Percentiles rank a stretch among this genome's conserved stretches.
These are phyloP conservation scores for Siniperca undulata DNA, from an alignment of 2,797 vertebrate species.

Conservation along the genomic window DNA sequence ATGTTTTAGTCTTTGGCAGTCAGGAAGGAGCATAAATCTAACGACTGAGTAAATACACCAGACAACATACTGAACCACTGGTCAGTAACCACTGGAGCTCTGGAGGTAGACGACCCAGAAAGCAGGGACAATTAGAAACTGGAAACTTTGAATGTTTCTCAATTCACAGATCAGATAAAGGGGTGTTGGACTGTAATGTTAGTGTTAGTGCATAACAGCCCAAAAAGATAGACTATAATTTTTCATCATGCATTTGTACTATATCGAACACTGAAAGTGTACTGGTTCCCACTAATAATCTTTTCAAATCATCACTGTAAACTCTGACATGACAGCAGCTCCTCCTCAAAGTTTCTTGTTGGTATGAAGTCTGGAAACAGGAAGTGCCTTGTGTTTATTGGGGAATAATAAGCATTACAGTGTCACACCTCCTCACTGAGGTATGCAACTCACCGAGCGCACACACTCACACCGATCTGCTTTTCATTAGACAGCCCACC, in stretches of 20 bases:
- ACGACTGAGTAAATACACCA: too few relatives aligned
- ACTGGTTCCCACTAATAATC: neutral
- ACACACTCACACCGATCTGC: constrained; percentile 55
- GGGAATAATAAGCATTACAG: constrained; percentile 78
- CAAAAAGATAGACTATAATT: neutral
- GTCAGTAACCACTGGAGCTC: too few relatives aligned
- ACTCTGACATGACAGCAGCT: constrained; percentile 22
- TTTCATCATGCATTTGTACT: neutral
- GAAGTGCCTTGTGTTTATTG: constrained; percentile 78
- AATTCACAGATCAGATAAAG: neutral
- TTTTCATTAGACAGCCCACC: constrained; percentile 71
- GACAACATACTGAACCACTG: too few relatives aligned
- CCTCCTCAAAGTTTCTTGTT: constrained; percentile 36
- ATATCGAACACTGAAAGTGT: neutral
- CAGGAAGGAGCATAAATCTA: too few relatives aligned
- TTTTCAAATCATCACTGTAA: constrained; percentile 6
- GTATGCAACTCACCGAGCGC: constrained; percentile 70
- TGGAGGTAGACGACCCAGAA: too few relatives aligned
- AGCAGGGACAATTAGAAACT: neutral
- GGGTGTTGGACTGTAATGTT: neutral
- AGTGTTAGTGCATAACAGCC: neutral
- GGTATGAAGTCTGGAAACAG: constrained; percentile 75
- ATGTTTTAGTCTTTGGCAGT: too few relatives aligned
- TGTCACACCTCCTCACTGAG: constrained; percentile 76
- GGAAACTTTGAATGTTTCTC: neutral